Evolutionary conservation across 2,888 invertebrate genomes (phyloP).

Genomic region (Erpobdella octoculata): DNA sequence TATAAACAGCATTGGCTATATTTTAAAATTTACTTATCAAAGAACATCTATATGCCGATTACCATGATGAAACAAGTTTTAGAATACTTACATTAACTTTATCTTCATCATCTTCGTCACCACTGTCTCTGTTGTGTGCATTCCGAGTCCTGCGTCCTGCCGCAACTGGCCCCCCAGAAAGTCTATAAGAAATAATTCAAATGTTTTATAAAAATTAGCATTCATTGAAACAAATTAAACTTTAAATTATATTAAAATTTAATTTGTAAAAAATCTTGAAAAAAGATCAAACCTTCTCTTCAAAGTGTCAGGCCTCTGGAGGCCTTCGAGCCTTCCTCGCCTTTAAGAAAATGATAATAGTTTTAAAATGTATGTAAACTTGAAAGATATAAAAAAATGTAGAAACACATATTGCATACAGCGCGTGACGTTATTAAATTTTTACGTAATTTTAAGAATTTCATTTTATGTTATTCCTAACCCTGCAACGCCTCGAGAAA

Average conservation of each 20-base stretch:
- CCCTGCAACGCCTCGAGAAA: no score
- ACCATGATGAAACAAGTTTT: not conserved
- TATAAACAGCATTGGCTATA: not conserved
- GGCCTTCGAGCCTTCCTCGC: not conserved
- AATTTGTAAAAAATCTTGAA: not conserved
- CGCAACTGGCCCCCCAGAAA: not conserved
- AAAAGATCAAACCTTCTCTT: not conserved
- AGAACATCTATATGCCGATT: not conserved
- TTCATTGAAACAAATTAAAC: not conserved
- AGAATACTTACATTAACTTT: not conserved
- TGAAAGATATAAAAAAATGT: no score
- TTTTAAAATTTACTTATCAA: no score
- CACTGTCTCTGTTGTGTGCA: not conserved
- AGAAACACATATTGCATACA: no score
- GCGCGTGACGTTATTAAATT: no score
- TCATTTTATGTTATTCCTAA: no score
- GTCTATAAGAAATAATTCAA: not conserved
- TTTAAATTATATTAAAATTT: not conserved
- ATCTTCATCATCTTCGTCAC: not conserved
- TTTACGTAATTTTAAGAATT: no score
- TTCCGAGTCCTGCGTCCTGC: not conserved
- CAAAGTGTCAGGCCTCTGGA: not conserved
- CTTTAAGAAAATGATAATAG: no score
- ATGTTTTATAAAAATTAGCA: not conserved
- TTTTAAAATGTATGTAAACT: no score